Conservation (phyloP, 2,797 vertebrate species). For the Rhinophrynus dorsalis region DNA sequence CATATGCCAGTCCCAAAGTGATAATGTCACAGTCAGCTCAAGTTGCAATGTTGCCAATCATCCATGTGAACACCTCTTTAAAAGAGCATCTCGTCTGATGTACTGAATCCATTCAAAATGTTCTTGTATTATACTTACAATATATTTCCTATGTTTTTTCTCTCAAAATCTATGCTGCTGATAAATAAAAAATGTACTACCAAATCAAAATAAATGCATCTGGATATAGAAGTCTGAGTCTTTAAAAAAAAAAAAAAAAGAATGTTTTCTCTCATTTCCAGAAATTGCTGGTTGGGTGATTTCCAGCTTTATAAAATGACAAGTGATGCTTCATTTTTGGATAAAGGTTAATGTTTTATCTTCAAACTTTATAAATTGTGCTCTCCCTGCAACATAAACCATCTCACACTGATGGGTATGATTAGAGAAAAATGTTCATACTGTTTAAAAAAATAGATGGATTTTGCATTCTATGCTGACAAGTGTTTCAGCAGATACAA, state of each 20-base stretch:
- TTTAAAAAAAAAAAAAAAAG: slow-evolving; percentile 51
- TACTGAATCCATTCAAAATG: slow-evolving; percentile 2
- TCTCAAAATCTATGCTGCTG: neutral
- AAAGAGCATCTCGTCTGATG: neutral
- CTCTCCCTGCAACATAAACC: slow-evolving; percentile 62
- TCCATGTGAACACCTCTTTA: no score
- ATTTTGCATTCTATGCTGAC: slow-evolving; percentile 77
- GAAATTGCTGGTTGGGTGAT: slow-evolving; percentile 55
- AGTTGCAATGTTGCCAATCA: neutral
- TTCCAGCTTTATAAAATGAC: slow-evolving; percentile 58
- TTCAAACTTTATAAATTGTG: slow-evolving; percentile 60
- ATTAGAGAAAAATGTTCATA: slow-evolving; percentile 56
- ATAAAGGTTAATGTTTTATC: slow-evolving; percentile 63
- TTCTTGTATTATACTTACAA: slow-evolving; percentile 4
- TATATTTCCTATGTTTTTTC: neutral
- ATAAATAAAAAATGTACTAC: slow-evolving; percentile 8
- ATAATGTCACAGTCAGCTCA: no score
- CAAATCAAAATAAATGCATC: slow-evolving; percentile 21
- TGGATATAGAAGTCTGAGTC: slow-evolving; percentile 44
- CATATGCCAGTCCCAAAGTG: no score
- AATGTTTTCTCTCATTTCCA: slow-evolving; percentile 58
- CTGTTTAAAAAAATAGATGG: slow-evolving; percentile 65
- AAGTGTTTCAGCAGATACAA: slow-evolving; percentile 76
- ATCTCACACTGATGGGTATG: slow-evolving; percentile 50
- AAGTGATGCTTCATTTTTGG: slow-evolving; percentile 64